Conservation (phyloP, 2,797 vertebrate species). For the Sebastes steindachneri region DNA sequence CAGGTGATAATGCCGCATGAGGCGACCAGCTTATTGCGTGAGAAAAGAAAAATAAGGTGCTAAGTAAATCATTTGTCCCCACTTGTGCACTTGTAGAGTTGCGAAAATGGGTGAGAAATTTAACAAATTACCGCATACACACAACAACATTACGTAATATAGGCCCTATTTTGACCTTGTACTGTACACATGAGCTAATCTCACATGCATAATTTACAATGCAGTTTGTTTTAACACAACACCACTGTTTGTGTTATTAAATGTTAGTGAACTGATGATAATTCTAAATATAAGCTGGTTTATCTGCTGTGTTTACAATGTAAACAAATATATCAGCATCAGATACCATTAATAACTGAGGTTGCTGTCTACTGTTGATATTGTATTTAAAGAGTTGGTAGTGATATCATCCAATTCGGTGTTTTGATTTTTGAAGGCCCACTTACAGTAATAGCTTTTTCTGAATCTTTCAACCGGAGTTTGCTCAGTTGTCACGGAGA, state of each 20-base stretch:
- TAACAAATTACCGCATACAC: neutral
- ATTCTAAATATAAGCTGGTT: neutral
- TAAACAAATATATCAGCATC: neutral
- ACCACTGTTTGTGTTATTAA: neutral
- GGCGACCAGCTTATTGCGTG: slow-evolving; percentile 12
- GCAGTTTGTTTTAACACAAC: neutral
- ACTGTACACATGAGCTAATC: neutral
- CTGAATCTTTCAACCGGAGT: neutral
- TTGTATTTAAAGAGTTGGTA: neutral
- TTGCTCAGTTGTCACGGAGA: neutral
- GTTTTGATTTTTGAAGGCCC: neutral
- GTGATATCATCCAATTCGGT: neutral
- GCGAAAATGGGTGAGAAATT: slow-evolving; percentile 31
- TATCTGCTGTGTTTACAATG: neutral
- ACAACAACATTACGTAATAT: neutral
- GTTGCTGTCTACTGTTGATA: neutral
- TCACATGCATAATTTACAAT: neutral
- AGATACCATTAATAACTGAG: neutral
- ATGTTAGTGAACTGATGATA: neutral
- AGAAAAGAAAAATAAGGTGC: slow-evolving; percentile 38
- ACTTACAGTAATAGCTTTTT: neutral
- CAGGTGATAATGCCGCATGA: slow-evolving; percentile 58
- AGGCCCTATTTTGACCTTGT: neutral
- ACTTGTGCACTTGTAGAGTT: slow-evolving; percentile 27
- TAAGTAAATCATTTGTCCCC: slow-evolving; percentile 56